These are phyloP conservation scores for Troglohyphantes excavatus DNA, from an alignment of 2,888 invertebrate genomes.

Conservation along the genomic window DNA sequence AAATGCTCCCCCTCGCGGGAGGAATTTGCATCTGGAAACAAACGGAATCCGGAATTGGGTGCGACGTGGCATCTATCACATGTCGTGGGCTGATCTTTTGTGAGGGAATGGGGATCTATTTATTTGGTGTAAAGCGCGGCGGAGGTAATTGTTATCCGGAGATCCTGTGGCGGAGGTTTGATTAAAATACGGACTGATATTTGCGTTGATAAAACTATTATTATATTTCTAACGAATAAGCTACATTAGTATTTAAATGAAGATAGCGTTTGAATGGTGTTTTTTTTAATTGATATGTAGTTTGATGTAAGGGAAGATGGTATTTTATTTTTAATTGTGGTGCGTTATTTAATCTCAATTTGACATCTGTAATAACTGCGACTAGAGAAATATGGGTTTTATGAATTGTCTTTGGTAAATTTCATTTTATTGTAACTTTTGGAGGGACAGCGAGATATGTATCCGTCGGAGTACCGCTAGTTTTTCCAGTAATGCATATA, in stretches of 20 bases:
- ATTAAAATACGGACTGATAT: background rate
- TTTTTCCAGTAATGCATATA: too few species aligned
- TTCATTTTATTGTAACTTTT: too few species aligned
- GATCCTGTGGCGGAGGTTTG: background rate
- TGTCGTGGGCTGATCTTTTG: background rate
- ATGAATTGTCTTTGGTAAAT: too few species aligned
- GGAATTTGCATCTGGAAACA: background rate
- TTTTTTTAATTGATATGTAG: background rate
- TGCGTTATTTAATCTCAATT: too few species aligned
- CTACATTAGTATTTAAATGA: background rate
- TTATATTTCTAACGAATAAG: background rate
- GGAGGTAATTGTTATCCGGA: background rate
- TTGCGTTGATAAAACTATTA: background rate
- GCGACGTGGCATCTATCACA: background rate
- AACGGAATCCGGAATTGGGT: conserved; percentile 1
- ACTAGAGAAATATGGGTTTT: too few species aligned
- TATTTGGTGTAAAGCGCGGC: background rate
- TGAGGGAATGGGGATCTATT: background rate
- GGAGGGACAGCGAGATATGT: too few species aligned
- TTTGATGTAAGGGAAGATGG: too few species aligned
- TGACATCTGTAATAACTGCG: too few species aligned
- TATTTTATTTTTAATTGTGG: too few species aligned
- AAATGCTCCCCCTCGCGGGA: background rate
- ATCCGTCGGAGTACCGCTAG: too few species aligned
- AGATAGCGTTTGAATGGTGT: background rate